Evolutionary conservation across 2,797 vertebrate genomes (phyloP).

Genomic region (Numenius phaeopus): DNA sequence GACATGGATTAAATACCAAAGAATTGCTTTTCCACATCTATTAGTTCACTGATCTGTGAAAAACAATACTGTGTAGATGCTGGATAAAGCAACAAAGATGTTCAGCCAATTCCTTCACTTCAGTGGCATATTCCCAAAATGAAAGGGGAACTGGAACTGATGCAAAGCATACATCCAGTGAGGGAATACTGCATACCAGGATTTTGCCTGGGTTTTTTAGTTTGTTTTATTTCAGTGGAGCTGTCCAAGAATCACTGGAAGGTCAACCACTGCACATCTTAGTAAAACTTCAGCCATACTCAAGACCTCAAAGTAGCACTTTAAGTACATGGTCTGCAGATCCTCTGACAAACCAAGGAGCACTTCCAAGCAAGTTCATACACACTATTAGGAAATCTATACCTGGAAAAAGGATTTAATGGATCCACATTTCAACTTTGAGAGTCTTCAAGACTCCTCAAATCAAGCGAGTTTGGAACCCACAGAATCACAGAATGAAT

Average conservation of each 20-base stretch:
- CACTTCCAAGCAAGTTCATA: neutral
- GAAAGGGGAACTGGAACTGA: slow-evolving; percentile 40
- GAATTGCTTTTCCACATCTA: neutral
- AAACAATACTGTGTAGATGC: neutral
- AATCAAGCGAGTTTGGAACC: neutral
- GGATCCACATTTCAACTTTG: neutral
- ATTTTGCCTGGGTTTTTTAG: neutral
- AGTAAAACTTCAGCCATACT: neutral
- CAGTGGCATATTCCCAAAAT: neutral
- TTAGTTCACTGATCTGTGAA: neutral
- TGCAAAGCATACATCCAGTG: neutral
- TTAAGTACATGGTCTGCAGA: neutral
- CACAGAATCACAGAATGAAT: no score
- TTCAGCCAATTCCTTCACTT: neutral
- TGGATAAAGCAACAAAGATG: neutral
- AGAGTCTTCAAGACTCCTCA: neutral
- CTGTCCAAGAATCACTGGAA: neutral
- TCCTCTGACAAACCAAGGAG: neutral
- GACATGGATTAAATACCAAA: neutral
- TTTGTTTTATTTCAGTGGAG: neutral
- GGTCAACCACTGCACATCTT: neutral
- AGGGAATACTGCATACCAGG: neutral
- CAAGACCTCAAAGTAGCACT: neutral
- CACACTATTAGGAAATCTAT: neutral
- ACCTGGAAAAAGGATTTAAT: neutral